Percentiles rank a stretch among this genome's conserved stretches.
phyloP scores from a whole-genome alignment of 1,140 invertebrate species.

The Caenorhabditis latens region DNA sequence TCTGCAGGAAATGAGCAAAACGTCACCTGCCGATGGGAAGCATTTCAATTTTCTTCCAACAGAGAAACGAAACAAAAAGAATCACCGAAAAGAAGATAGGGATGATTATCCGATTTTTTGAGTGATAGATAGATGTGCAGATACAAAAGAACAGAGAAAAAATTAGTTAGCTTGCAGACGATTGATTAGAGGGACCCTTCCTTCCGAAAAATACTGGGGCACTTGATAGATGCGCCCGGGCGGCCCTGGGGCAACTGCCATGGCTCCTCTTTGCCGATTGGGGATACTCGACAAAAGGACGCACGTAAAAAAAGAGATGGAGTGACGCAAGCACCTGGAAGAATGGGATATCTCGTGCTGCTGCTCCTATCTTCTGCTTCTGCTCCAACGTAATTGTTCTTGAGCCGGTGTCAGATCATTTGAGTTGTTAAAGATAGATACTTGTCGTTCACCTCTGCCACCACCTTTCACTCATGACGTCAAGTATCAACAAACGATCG shows the following conservation, averaged over 20 bases:
- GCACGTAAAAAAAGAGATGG: background rate
- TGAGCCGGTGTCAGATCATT: background rate
- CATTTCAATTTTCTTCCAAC: slow-evolving; percentile 35
- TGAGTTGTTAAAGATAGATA: slow-evolving; percentile 48
- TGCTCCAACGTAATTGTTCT: slow-evolving; percentile 41
- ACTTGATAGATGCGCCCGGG: slow-evolving; percentile 31
- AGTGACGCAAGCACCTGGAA: slow-evolving; percentile 41
- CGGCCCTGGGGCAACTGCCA: slow-evolving; percentile 9
- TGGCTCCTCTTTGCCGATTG: background rate
- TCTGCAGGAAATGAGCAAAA: slow-evolving; percentile 30
- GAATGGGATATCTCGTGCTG: slow-evolving; percentile 10
- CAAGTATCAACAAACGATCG: slow-evolving; percentile 41
- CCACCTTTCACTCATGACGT: background rate
- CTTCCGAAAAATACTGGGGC: slow-evolving; percentile 14
- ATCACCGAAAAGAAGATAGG: slow-evolving; percentile 7
- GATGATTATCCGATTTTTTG: slow-evolving; percentile 20
- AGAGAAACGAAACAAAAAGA: slow-evolving; percentile 39
- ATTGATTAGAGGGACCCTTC: slow-evolving; percentile 22
- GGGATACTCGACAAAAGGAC: slow-evolving; percentile 36
- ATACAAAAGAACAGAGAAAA: slow-evolving; percentile 45
- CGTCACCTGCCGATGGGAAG: slow-evolving; percentile 4
- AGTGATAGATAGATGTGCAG: slow-evolving; percentile 48
- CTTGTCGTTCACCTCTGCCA: background rate
- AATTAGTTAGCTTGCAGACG: slow-evolving; percentile 50
- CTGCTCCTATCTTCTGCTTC: background rate